These are phyloP conservation scores for Equus quagga DNA, from an alignment of 2,113 vertebrate genomes.

Conservation along the genomic window DNA sequence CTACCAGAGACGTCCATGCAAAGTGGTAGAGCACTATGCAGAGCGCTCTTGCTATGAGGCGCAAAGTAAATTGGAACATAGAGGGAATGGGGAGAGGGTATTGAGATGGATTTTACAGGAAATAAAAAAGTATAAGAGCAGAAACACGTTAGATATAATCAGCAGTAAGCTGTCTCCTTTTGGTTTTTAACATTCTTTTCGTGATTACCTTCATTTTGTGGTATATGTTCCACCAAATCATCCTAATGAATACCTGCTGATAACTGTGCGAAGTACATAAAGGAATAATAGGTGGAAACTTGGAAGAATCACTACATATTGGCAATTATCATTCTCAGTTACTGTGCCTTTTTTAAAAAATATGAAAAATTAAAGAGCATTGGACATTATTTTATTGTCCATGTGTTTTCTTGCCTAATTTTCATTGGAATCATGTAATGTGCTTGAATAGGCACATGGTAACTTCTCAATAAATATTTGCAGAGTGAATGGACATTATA, in stretches of 20 bases:
- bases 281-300: neutral
- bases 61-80: neutral
- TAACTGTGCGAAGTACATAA: neutral
- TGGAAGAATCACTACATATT: neutral
- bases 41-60: neutral
- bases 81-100: neutral
- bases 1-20: neutral
- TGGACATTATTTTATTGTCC: neutral
- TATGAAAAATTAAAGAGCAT: slow-evolving; percentile 12
- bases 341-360: neutral
- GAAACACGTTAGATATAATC: neutral
- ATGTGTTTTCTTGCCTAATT: slow-evolving; percentile 38
- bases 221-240: neutral
- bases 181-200: neutral
- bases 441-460: neutral
- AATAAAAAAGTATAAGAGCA: neutral
- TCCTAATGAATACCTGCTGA: neutral
- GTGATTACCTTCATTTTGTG: neutral
- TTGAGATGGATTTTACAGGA: neutral
- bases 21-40: neutral
- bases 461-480: slow-evolving; percentile 52
- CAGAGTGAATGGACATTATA: slow-evolving; percentile 23
- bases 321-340: neutral
- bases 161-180: neutral
- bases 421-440: neutral